Base-by-base conservation (phyloP, 2,113 vertebrate species). In the Microtus ochrogaster region DNA sequence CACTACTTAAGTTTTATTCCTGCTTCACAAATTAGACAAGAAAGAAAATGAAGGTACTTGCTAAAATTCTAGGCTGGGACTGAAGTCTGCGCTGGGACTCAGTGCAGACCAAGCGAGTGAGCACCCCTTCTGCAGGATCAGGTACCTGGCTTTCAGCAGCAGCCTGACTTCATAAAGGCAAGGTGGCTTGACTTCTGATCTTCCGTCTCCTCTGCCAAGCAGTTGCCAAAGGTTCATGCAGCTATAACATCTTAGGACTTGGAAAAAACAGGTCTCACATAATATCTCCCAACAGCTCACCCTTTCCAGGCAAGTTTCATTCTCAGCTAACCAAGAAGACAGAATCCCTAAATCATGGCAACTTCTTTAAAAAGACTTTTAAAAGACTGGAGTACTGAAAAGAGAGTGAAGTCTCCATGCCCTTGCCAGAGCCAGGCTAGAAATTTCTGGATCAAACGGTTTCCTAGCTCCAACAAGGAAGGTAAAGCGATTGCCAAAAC, bases 381-480 rank as follows among this genome's bases (percentile, higher is more conserved):
- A 58, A 58, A 58, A 58, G 58, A 58, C 93, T 89, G 39, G 85
- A 91, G 91, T 74, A 61, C 77, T 41, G 55, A 90, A 92, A 97
- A 90, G 49, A 82, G 17, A 41, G 74, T 83, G 10, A 91, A 55
- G 72, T 92, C 41, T 21, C 66, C 36, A 0, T 74, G 90, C 97
- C 95, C 96, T 97, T 96, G 73, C 52, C 55, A 85, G 88, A 91
- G 33, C 24, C 85, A 79, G 47, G 66, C 73, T 24, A 0, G 77
- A 95, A 83, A 66, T 92, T 89, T 89, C 86, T 94, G 63, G 47
- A 70, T 92, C 91, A 86, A 63, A 76, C 91, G 36, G 92, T 94
- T 96, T 91, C 81, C 94, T 92, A 89, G 65, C 47, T 90, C 65
- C 61, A 89, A 92, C 89, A 70, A 87, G 85, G 66, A 96, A 98